Evolutionary conservation across 2,888 invertebrate species (phyloP).

Genomic region (Pollenia labialis): DNA sequence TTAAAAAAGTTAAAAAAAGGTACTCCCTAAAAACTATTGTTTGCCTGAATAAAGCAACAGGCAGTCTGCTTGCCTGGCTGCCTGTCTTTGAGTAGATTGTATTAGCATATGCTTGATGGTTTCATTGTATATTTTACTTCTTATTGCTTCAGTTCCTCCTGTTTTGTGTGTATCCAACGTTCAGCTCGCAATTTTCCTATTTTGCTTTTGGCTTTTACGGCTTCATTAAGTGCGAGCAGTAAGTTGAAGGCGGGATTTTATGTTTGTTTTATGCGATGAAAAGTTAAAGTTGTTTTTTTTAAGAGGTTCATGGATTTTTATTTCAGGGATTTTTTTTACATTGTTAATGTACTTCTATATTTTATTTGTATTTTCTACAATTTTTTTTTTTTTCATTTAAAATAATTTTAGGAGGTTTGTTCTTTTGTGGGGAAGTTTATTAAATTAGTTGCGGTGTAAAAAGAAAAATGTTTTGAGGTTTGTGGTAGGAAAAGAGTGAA

Average conservation of each 20-base stretch:
- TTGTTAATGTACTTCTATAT: slow-evolving; percentile 3
- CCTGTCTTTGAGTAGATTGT: slow-evolving; percentile 22
- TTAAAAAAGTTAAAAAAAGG: not conserved
- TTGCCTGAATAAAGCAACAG: slow-evolving; percentile 47
- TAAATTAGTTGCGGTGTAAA: slow-evolving; percentile 16
- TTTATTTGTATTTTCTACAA: not conserved
- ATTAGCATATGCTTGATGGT: slow-evolving; percentile 55
- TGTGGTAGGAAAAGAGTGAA: not conserved
- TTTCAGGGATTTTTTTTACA: not conserved
- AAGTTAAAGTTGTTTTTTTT: slow-evolving; percentile 1
- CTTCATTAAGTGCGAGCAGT: not conserved
- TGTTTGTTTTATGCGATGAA: not conserved
- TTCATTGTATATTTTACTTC: slow-evolving; percentile 3
- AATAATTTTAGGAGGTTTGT: slow-evolving; percentile 8
- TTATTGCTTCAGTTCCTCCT: not conserved
- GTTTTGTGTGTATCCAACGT: not conserved
- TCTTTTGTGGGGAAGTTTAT: not conserved
- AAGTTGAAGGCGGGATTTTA: not conserved
- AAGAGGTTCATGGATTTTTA: not conserved
- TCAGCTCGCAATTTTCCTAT: not conserved
- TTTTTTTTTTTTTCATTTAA: not conserved
- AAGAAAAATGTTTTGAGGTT: not conserved
- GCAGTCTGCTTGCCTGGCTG: not conserved
- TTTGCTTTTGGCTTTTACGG: not conserved
- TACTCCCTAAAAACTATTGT: not conserved